A percentile compares a stretch with the other conserved stretches of the same genome.
phyloP scores from a whole-genome alignment of 2,797 vertebrate genomes.

The Thalassophryne amazonica region DNA sequence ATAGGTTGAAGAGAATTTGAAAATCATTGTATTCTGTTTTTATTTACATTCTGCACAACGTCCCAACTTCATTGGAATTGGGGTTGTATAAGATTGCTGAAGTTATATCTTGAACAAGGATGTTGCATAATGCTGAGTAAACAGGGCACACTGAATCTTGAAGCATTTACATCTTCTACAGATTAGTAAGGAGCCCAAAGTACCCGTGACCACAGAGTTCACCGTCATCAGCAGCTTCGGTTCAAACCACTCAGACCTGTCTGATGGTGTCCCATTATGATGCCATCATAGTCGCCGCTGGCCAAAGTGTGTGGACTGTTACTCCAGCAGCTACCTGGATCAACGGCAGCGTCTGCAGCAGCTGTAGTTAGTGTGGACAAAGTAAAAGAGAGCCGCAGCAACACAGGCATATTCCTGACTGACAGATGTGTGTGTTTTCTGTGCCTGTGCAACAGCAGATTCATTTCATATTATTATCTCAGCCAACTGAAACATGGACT shows the following conservation, averaged over 20 bases:
- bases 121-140: too few species aligned
- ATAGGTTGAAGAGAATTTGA: too few species aligned
- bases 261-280: constrained; percentile 78
- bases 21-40: too few species aligned
- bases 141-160: too few species aligned
- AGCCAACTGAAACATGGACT: not conserved
- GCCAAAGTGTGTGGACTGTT: constrained; percentile 5
- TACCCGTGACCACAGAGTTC: constrained; percentile 59
- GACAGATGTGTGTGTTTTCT: not conserved
- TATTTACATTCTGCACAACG: too few species aligned
- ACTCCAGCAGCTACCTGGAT: constrained; percentile 1
- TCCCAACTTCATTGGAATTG: too few species aligned
- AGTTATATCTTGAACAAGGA: too few species aligned
- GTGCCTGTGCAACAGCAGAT: not conserved
- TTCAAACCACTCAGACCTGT: constrained; percentile 80
- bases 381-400: constrained; percentile 1
- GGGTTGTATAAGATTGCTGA: too few species aligned
- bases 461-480: constrained; percentile 9
- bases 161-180: constrained; percentile 30
- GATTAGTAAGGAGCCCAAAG: constrained; percentile 59
- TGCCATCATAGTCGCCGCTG: not conserved
- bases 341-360: constrained; percentile 5
- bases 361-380: constrained; percentile 7
- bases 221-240: constrained; percentile 71
- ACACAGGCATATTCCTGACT: not conserved